Evolutionary conservation across 2,113 vertebrate genomes (phyloP).

Genomic region (Phalacrocorax carbo): DNA sequence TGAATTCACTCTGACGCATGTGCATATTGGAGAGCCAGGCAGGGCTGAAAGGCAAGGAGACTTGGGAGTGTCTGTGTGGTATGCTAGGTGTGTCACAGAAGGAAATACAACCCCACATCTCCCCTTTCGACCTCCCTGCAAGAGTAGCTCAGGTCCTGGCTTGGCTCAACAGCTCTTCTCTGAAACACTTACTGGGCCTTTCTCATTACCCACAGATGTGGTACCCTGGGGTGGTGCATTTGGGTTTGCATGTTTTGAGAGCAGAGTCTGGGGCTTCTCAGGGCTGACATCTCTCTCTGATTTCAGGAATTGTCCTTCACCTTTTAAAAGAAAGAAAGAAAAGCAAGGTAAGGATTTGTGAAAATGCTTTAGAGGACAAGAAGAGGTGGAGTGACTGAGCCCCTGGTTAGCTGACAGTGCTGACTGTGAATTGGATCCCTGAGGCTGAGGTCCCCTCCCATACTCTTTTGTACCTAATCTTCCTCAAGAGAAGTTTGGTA

Average conservation of each 20-base stretch:
- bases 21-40: neutral
- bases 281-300: slow-evolving; percentile 33
- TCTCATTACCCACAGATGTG: neutral
- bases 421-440: neutral
- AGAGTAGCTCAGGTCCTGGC: neutral
- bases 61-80: neutral
- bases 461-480: neutral
- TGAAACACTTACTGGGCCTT: neutral
- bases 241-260: neutral
- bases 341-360: slow-evolving; percentile 52
- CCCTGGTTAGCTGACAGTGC: neutral
- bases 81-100: neutral
- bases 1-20: neutral
- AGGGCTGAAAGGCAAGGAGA: neutral
- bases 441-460: neutral
- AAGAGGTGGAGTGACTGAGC: neutral
- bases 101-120: neutral
- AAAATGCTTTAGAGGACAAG: neutral
- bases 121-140: neutral
- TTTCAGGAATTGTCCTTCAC: slow-evolving; percentile 55
- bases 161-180: neutral
- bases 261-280: neutral
- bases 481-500: neutral
- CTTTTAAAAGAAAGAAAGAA: slow-evolving; percentile 56
- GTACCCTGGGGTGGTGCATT: too few relatives aligned